Evolutionary conservation across 92 coral and sea anemone genomes (phyloP), one percentile per base, ranked within the genome.

Genomic region (Pocillopora grandis): DNA sequence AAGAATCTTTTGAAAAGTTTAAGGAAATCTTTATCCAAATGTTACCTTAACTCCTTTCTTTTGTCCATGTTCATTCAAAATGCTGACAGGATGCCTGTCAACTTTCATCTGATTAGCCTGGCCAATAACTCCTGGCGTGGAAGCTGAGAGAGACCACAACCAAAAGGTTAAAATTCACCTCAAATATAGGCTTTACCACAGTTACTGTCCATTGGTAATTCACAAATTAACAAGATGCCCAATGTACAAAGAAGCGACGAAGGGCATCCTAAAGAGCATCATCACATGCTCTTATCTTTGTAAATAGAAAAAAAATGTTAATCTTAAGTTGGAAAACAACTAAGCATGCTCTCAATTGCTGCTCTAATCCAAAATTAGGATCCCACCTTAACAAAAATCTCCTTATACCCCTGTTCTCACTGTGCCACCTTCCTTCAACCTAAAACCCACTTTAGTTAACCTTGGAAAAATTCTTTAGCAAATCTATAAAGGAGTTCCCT

Each of bases 11-110:
- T 3, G 8, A 42, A 42, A 42, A 42, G 8, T 42, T 42, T 3
- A 42, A 42, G 8, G 52, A 3, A 3, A 42, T 19, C 4, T n/a
- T 66, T 57, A 21, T 61, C 68, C 17, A 49, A 3, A n/a, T 21
- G 27, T 83, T 72, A 95, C 98, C 96, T 92, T 95, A 1, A 80
- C 56, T 14, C 82, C 93, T 18, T 90, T 78, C 69, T 79, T 82
- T 70, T 95, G 98, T n/a, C 98, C 94, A 76, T 90, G 90, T 75
- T 95, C 98, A 86, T 95, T 92, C 76, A 95, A 86, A 19, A 88
- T 31, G 62, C 94, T 86, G 61, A 95, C 94, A 1, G 98, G 96
- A 69, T 95, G 94, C 18, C 91, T 82, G 21, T 83, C 80, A 13
- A 83, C 85, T 8, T 55, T 63, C 61, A 87, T 55, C 19, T n/a